Conservation (phyloP, 2,888 invertebrate species). For the Caradrina kadenii region DNA sequence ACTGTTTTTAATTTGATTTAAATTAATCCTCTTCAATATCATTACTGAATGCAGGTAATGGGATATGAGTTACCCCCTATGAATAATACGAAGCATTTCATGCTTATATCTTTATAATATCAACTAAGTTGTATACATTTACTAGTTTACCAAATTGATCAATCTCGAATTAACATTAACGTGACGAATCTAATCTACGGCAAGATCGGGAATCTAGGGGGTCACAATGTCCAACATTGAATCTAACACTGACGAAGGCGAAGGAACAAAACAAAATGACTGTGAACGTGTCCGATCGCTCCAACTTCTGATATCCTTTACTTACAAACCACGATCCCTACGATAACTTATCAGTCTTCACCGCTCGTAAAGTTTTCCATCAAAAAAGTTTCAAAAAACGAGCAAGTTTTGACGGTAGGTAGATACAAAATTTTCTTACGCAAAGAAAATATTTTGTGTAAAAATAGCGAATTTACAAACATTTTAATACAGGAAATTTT, state of each 20-base stretch:
- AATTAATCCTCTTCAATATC: conserved; percentile 70
- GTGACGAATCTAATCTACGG: conserved; percentile 86
- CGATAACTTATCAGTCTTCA: conserved; percentile 89
- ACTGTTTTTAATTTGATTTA: conserved; percentile 66
- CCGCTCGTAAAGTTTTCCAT: conserved; percentile 87
- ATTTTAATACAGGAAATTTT: conserved; percentile 84
- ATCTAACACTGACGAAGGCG: conserved; percentile 88
- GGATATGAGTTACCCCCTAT: conserved; percentile 81
- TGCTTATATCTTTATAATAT: conserved; percentile 82
- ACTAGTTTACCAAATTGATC: conserved; percentile 85
- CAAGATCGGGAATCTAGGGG: conserved; percentile 83
- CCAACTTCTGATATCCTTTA: conserved; percentile 80
- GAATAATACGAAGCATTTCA: conserved; percentile 84
- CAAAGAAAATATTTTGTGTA: conserved; percentile 85
- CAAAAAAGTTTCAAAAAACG: conserved; percentile 82
- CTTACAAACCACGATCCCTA: conserved; percentile 85
- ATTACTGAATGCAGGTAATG: conserved; percentile 72
- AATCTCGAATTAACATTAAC: conserved; percentile 85
- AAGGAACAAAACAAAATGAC: conserved; percentile 76
- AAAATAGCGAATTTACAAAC: conserved; percentile 89
- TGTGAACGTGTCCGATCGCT: conserved; percentile 80
- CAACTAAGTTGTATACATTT: conserved; percentile 87
- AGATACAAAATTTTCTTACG: conserved; percentile 77
- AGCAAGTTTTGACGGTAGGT: conserved; percentile 85
- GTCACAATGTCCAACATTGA: conserved; percentile 84